Evolutionary conservation across 2,888 invertebrate species (phyloP), one percentile per base, ranked within the genome.

Genomic region (Nemotelus pantherinus): DNA sequence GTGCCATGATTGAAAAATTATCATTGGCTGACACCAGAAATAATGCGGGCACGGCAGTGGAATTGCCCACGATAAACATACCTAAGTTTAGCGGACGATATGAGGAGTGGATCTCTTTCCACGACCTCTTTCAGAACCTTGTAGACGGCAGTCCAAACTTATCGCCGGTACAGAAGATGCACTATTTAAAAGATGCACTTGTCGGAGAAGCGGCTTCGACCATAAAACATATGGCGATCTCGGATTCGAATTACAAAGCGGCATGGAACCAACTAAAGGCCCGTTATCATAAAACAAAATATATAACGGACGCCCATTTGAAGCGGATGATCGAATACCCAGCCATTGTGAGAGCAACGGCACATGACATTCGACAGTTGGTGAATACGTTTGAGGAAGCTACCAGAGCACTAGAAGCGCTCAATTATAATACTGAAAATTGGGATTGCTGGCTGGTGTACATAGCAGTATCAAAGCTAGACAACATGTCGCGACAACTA

Each of bases 321-420:
- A 64, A 64, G 43, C 64, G 43, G 44, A 64, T 64, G 25, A 64
- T 64, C 64, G 64, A 64, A 5, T 64, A 64, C n/a, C 64, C 41
- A 25, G 7, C 2, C 39, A 64, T 64, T 7, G 43, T 43, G 3
- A 64, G 43, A n/a, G 43, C 64, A 5, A 43, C 43, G 44, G 64
- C 64, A 5, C 41, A 64, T 6, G 64, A 64, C 6, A 64, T 64
- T 43, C 64, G 64, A 7, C 64, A 43, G 44, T n/a, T 64, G 4
- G 64, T 64, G 5, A 64, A 64, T 44, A 64, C 64, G 3, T 43
- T 43, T n/a, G 7, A 64, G 43, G 64, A 43, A 44, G 43, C 58
- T n/a, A 4, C 58, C 4, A 25, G 25, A 25, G 25, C 25, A 25
- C 25, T 25, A 25, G 25, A 25, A 25, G 25, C 25, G 1, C 25